Evolutionary conservation across 2,113 vertebrate genomes (phyloP).

Genomic region (Upupa epops): DNA sequence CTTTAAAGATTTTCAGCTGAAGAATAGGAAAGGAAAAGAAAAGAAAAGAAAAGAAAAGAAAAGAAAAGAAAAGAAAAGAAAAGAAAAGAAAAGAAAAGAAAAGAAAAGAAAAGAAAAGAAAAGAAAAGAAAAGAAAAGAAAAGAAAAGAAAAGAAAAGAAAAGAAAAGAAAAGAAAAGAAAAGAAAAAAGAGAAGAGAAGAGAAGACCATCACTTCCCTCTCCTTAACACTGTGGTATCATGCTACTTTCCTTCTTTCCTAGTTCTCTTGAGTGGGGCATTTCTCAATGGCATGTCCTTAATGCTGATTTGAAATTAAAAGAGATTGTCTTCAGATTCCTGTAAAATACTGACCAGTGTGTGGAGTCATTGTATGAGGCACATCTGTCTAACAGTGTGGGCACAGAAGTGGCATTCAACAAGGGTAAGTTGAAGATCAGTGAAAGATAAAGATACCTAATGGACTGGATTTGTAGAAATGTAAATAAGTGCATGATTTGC

Average conservation of each 20-base stretch:
- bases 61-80: no score
- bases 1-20: neutral
- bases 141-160: no score
- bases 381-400: neutral
- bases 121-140: no score
- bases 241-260: neutral
- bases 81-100: no score
- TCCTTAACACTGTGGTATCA: neutral
- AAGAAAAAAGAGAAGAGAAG: no score
- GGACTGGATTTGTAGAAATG: neutral
- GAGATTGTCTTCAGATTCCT: neutral
- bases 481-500: neutral
- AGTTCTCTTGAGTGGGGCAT: accelerated
- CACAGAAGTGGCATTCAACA: neutral
- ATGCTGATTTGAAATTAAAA: neutral
- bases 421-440: neutral
- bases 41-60: neutral
- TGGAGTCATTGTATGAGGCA: accelerated
- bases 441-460: neutral
- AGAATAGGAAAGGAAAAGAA: neutral
- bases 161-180: no score
- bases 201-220: neutral
- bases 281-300: neutral
- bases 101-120: no score
- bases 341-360: neutral